Evolutionary conservation across 1,140 invertebrate species (phyloP).

Genomic region (Heliconius himera): DNA sequence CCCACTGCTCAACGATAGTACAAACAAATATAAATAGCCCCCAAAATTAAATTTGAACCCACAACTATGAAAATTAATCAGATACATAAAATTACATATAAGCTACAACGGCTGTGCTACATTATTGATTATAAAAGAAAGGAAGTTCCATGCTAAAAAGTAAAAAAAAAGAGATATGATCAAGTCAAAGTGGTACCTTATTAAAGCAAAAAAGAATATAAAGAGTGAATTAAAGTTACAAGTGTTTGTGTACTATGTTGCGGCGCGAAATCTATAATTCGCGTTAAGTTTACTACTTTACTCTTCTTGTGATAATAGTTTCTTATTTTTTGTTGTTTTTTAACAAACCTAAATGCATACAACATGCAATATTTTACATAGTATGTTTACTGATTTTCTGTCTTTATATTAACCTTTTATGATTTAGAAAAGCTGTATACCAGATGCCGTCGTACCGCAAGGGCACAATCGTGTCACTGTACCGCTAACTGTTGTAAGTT

Average conservation of each 20-base stretch:
- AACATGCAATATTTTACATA: too few species aligned
- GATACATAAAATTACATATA: too few species aligned
- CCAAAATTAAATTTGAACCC: not conserved
- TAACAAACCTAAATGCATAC: not conserved
- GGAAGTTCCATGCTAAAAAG: not conserved
- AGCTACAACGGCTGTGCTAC: not conserved
- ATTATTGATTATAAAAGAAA: not conserved
- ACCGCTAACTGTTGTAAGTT: too few species aligned
- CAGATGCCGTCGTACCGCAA: too few species aligned
- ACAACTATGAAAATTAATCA: not conserved
- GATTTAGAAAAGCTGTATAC: too few species aligned
- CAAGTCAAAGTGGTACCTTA: not conserved
- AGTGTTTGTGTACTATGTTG: not conserved
- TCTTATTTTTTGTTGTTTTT: not conserved
- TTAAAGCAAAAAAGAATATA: not conserved
- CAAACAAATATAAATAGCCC: not conserved
- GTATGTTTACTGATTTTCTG: too few species aligned
- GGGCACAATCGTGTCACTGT: too few species aligned
- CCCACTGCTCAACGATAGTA: too few species aligned
- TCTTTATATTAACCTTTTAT: too few species aligned
- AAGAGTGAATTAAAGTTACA: not conserved
- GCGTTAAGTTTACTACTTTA: not conserved
- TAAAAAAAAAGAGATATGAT: not conserved
- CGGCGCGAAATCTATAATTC: conserved; percentile 5
- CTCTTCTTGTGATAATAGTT: not conserved